These are phyloP conservation scores for Cirrhinus mrigala DNA, from an alignment of 2,797 vertebrate species.

Conservation along the genomic window DNA sequence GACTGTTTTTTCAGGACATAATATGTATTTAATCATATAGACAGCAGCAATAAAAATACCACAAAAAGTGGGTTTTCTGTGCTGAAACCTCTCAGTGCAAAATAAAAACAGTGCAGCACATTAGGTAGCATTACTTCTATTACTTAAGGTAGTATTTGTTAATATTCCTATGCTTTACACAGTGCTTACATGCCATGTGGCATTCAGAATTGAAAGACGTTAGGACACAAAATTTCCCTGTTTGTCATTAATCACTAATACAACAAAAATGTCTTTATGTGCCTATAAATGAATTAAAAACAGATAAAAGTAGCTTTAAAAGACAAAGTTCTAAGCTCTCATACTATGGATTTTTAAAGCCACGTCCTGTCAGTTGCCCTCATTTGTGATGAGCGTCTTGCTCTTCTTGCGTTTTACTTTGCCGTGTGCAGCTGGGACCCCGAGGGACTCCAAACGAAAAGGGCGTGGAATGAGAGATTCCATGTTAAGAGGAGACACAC, in stretches of 20 bases:
- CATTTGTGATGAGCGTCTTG: conserved; percentile 70
- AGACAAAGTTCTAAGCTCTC: background rate
- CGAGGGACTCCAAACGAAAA: conserved; percentile 86
- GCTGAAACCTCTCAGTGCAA: background rate
- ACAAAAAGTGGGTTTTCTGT: background rate
- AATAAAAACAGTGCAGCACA: background rate
- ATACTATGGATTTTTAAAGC: background rate
- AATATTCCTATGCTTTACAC: background rate
- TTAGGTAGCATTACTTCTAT: conserved; percentile 18
- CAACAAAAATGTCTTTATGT: background rate
- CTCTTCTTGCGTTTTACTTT: conserved; percentile 84
- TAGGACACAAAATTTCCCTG: background rate
- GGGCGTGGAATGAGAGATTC: conserved; percentile 83
- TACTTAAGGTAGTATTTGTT: conserved; percentile 1
- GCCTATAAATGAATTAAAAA: background rate
- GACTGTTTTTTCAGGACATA: background rate
- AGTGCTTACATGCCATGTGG: conserved; percentile 1
- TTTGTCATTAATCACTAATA: background rate
- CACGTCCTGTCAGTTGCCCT: conserved; percentile 65
- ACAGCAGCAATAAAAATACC: background rate
- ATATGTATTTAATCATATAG: background rate
- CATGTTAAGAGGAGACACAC: conserved; percentile 47
- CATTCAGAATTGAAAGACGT: background rate
- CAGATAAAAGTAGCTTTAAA: background rate
- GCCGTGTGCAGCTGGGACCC: conserved; percentile 64